Base-by-base conservation (phyloP, 1,140 invertebrate species). In the Euschistus heros region DNA sequence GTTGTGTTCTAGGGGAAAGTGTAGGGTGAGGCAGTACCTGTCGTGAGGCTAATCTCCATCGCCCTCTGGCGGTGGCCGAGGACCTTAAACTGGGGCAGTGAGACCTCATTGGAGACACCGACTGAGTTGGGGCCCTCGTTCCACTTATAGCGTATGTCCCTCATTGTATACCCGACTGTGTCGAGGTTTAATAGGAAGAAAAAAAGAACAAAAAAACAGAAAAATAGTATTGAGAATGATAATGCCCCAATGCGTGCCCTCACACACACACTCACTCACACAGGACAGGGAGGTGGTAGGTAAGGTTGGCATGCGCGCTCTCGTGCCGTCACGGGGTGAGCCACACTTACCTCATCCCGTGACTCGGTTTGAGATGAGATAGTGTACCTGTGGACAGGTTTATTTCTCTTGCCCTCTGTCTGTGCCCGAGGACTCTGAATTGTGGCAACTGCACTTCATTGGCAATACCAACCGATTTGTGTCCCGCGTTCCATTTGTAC, bases 111-210 rank as follows among this genome's bases (percentile, higher is more conserved):
- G 75, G 90, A 90, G 69, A 95, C 89, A 73, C 90, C 89, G 73
- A 95, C 91, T 72, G 91, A 92, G 79, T 89, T 87, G 74, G 89
- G 87, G 68, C 91, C 90, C 76, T 91, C 89, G 79, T 92, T 91
- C 92, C 92, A 94, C 79, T 91, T 92, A 84, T 94, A 94, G 72
- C 89, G 85, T 80, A 96, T 95, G 83, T 96, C 92, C 79, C 89
- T 84, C 91, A 94, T 95, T 76, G 92, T 94, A 84, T 94, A 94
- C 80, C 92, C 92, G 84, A 94, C 92, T 95, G 85, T 26, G 20
- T 22, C 54, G 24, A 6, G 3, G 7, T 26, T 24, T 24, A 15
- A 57, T 24, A 57, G 24, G 24, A 20, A 57, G 24, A 57, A 24
- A 57, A 57, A 57, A 57, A 57, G 20, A 24, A 57, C 2, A 57